Base-by-base conservation (phyloP, 2,888 invertebrate species). In the Zaprionus lineosus region DNA sequence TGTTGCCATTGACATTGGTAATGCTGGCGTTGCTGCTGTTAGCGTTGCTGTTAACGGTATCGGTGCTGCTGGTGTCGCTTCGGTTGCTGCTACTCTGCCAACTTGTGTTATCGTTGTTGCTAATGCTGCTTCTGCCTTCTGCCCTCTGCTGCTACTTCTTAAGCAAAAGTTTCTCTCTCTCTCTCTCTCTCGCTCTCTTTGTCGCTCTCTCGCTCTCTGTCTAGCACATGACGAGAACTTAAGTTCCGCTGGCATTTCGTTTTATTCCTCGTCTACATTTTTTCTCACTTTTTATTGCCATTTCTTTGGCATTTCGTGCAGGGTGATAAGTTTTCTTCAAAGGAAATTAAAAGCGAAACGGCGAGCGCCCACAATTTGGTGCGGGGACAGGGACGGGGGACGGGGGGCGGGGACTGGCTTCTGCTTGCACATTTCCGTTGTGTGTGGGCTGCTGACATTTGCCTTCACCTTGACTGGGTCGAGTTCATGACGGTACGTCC, bases 271-370 rank as follows among this genome's bases (percentile, higher is more conserved):
- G n/a, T n/a, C n/a, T n/a, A n/a, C n/a, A 7, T 26, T 9, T 18
- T 21, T 31, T 39, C 14, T 1, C 28, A 29, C 29, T 55, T 57
- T 59, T 70, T 70, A 70, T 74, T 72, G 74, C 70, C 41, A 64
- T 62, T 71, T 73, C 68, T 67, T 70, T 67, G 73, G 69, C 63
- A 72, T 66, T 66, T 70, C 53, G 61, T 67, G 66, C 67, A 43
- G 74, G 71, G 73, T 66, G 73, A 73, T 73, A 75, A 75, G 76
- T 73, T 75, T 74, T 62, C 73, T 73, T 73, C 72, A 71, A 75
- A 73, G 73, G 73, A 73, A 73, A 73, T 73, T 75, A 73, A 73
- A 73, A 73, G 71, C 75, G 71, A 74, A 74, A 59, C 62, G 73
- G 51, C 43, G 28, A 40, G 50, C 51, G 34, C 26, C 47, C 51